Conservation (phyloP, 2,888 invertebrate genomes). For the Scaeva pyrastri region DNA sequence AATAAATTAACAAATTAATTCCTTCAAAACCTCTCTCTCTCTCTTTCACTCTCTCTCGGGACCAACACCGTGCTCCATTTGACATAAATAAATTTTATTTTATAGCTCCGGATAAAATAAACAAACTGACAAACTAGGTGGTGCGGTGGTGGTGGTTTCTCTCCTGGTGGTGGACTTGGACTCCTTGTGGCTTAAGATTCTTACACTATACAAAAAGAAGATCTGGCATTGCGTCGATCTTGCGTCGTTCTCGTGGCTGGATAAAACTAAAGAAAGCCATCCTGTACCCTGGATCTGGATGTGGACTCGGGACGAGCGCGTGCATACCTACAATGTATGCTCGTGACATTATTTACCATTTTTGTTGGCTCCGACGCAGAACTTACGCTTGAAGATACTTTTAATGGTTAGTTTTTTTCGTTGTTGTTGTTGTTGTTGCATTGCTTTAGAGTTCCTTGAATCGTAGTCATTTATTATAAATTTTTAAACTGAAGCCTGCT, state of each 20-base stretch:
- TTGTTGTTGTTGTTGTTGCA: neutral
- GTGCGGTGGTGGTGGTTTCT: neutral
- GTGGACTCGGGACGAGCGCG: neutral
- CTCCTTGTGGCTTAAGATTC: constrained; percentile 1
- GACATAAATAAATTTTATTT: constrained; percentile 75
- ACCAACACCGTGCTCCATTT: constrained; percentile 72
- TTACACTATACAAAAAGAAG: neutral
- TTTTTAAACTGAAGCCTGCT: constrained; percentile 46
- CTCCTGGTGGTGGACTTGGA: neutral
- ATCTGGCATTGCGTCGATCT: neutral
- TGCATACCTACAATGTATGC: constrained; percentile 1
- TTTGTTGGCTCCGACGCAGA: constrained; percentile 4
- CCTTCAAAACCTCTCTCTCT: no score
- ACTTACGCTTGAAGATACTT: constrained; percentile 17
- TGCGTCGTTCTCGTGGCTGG: neutral
- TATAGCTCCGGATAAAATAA: constrained; percentile 11
- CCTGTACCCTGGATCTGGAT: neutral
- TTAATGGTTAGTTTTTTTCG: neutral
- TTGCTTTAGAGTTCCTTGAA: neutral
- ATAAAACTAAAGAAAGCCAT: constrained; percentile 9
- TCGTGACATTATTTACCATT: constrained; percentile 21
- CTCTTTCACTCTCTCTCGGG: constrained; percentile 60
- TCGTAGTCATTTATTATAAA: constrained; percentile 70
- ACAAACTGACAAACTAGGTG: constrained; percentile 24
- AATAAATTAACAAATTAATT: constrained; percentile 76